Evolutionary conservation across 2,797 vertebrate genomes (phyloP).

Genomic region (Phyllotis vaccarum): DNA sequence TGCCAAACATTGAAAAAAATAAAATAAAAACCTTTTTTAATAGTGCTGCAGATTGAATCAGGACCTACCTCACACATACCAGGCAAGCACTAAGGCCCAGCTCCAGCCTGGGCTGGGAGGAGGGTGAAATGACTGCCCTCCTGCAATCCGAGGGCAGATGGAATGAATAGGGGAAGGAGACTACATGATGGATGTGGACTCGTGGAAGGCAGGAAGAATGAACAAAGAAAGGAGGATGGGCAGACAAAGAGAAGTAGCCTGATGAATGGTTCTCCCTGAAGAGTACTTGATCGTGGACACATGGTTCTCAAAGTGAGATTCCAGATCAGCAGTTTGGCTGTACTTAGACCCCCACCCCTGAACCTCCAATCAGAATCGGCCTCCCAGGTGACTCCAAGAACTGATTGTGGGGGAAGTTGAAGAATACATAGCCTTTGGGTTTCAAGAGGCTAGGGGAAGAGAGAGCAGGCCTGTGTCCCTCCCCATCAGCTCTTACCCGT

Average conservation of each 20-base stretch:
- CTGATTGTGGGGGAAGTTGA: not conserved
- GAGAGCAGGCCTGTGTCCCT: not conserved
- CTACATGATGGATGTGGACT: not conserved
- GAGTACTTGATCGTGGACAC: not conserved
- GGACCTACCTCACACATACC: not conserved
- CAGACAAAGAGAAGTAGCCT: not conserved
- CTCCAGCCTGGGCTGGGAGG: not conserved
- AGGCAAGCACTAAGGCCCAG: not conserved
- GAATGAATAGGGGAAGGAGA: not conserved
- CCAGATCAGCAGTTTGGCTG: too few species aligned
- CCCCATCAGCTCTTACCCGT: conserved; percentile 77
- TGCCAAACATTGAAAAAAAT: not conserved
- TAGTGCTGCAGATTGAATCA: not conserved
- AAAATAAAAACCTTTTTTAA: not conserved
- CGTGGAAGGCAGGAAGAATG: not conserved
- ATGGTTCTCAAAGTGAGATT: not conserved
- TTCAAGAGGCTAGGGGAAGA: not conserved
- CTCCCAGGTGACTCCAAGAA: not conserved
- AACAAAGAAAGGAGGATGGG: not conserved
- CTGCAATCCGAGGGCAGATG: not conserved
- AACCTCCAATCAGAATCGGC: not conserved
- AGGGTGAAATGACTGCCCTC: not conserved
- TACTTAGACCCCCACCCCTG: not conserved
- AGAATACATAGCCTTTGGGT: not conserved
- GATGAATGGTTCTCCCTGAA: not conserved